Evolutionary conservation across 2,113 vertebrate species (phyloP), one percentile per base, ranked within the genome.

Genomic region (Chaenogobius annularis): DNA sequence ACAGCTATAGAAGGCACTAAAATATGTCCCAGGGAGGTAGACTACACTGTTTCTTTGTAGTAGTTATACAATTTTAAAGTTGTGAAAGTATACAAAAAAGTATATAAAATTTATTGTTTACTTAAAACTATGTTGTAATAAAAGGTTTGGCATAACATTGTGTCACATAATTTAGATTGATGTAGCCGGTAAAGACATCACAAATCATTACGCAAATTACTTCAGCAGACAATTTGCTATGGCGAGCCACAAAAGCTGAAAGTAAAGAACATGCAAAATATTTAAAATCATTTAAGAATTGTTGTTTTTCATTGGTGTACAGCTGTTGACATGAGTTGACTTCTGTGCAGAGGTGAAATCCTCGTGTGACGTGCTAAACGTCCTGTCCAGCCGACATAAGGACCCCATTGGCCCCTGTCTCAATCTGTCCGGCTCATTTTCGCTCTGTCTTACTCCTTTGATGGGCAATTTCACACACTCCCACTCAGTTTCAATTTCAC

Each of bases 351-450:
- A 61, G 64, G 66, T 37, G 11, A 68, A 61, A 59, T 55, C 1
- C 14, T 19, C 35, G 17, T 9, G 23, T 58, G 82, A 75, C 83
- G 75, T 79, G 74, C 81, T 86, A 75, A 86, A 89, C 84, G 23
- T 83, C 77, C 80, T 81, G 85, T 87, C 84, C 68, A 52, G 22
- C 11, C 74, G 4, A 69, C 66, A 55, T 19, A 2, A 22, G 17
- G 67, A 61, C 62, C 65, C 54, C 19, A 73, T 73, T 64, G 43
- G 62, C 59, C 80, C 62, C 59, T 59, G 5, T 66, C 83, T 71
- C 69, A 58, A 23, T 79, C 78, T 62, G 19, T 75, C 72, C 73
- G 73, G 80, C 44, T 79, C 55, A 72, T 83, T 84, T 70, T 7
- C 76, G 47, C 72, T 50, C 69, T 66, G 62, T 14, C 20, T 0